Base-by-base conservation (phyloP, 2,113 vertebrate genomes). In the Pygathrix nemaeus region DNA sequence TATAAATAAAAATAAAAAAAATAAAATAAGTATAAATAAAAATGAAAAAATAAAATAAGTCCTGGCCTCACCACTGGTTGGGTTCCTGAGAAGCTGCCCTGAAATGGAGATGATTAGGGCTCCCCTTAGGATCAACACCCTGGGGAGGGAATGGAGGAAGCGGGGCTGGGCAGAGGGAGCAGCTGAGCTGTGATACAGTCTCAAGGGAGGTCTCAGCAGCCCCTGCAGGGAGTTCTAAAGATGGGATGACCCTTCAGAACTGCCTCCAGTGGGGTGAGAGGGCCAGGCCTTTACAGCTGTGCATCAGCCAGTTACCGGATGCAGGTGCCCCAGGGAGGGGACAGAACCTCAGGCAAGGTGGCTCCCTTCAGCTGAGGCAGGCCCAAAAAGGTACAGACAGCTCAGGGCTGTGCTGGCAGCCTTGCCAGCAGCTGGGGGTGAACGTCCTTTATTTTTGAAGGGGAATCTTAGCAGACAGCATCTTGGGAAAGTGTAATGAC, bases 151-250 rank as follows among this genome's bases (percentile, higher is more conserved):
- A 57, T 70, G 18, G 6, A n/a, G n/a, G 43, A n/a, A 3, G 48
- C 30, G 8, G 85, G n/a, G 45, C 27, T 0, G 0, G 18, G 64
- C 2, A 9, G 40, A 64, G 21, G 82, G 45, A 61, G 17, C 45
- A 17, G 35, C 6, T 0, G 10, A 45, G 91, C 64, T 40, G 23
- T 5, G 8, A 8, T 8, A 13, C 0, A 1, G 40, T 66, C 81
- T 25, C 78, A 5, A 38, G 7, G 1, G 64, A 64, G 61, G 61
- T 8, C 38, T 87, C 14, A 57, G 66, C 81, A 6, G 4, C 20
- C 23, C 5, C 75, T 14, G 21, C 6, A 9, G 48, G 91, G 13
- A 21, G 17, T 50, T 90, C 76, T 93, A 70, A 88, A 76, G 66
- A 27, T 8, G 20, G 14, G 32, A 20, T 1, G 73, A 76, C 59